Base-by-base conservation (phyloP, 2,797 vertebrate genomes). In the Columba guinea region DNA sequence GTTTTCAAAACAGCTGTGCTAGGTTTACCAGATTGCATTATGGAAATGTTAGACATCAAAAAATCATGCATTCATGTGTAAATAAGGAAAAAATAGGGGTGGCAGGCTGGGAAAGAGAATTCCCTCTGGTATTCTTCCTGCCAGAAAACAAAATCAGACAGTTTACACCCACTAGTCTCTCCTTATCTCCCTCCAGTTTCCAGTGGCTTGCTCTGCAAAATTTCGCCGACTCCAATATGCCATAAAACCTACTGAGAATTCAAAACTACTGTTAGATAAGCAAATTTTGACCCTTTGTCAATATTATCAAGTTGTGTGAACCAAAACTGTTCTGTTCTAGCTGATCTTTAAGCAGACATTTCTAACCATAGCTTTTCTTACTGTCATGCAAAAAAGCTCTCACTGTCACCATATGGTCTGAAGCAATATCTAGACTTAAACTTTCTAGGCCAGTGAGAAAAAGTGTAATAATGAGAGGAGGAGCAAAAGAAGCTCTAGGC, bases 141-240 rank as follows among this genome's bases (percentile, higher is more conserved):
- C 88, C 94, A 96, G 92, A 96, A 96, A 93, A 94, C 93, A 97
- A 93, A 96, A 95, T 93, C 92, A 96, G 93, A 94, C 95, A 93
- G 91, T 83, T 96, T 91, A 96, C 96, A 96, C 95, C 94, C 96
- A 97, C 96, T 87, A 63, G 85, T 95, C 87, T 97, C 92, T 95
- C 94, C 95, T 96, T 91, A 91, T 90, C 93, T 96, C 87, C 82
- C 81, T 94, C 84, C 89, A 65, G 63, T 55, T 94, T 84, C 91
- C 89, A 76, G 55, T 93, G 95, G 85, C 78, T 90, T 70, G 80
- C 83, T 93, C 95, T 95, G 94, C 91, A 93, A 79, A 89, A 96
- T 94, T 90, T 70, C 37, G 65, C 51, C 53, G 32, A 22, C 58
- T 87, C 78, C 78, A 90, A 60, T 62, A 74, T 14, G 24, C 46